Evolutionary conservation across 2,797 vertebrate species (phyloP).

Genomic region (Mormyrus hasselquistii): DNA sequence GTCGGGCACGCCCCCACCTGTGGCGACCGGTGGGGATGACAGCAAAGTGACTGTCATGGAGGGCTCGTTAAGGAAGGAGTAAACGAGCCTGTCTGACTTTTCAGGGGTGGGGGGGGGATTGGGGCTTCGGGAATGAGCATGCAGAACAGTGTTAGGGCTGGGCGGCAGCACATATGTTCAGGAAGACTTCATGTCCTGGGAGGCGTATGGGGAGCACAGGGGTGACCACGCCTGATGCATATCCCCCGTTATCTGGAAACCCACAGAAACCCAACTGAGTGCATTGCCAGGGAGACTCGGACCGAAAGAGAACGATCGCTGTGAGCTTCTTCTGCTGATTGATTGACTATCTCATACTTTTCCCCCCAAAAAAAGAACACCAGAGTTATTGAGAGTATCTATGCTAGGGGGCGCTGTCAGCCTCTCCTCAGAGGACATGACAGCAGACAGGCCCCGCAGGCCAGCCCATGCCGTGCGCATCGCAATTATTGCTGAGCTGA

Average conservation of each 20-base stretch:
- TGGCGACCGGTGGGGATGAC: neutral
- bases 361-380: neutral
- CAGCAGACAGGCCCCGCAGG: neutral
- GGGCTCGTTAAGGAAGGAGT: neutral
- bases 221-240: neutral
- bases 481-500: neutral
- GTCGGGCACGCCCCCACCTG: neutral
- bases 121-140: neutral
- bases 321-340: neutral
- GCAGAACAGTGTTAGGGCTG: neutral
- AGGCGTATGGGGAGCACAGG: neutral
- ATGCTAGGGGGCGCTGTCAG: neutral
- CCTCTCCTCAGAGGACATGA: neutral
- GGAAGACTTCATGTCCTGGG: neutral
- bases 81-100: neutral
- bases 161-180: neutral
- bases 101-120: neutral
- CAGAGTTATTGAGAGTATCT: neutral
- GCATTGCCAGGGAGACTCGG: neutral
- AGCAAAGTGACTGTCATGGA: neutral
- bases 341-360: too few relatives aligned
- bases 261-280: neutral
- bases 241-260: neutral
- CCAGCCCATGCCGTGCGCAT: neutral
- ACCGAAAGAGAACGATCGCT: neutral